Percentiles rank a stretch among this genome's conserved stretches.
Evolutionary conservation across 2,113 vertebrate genomes (phyloP).

Genomic region (Mesitornis unicolor): DNA sequence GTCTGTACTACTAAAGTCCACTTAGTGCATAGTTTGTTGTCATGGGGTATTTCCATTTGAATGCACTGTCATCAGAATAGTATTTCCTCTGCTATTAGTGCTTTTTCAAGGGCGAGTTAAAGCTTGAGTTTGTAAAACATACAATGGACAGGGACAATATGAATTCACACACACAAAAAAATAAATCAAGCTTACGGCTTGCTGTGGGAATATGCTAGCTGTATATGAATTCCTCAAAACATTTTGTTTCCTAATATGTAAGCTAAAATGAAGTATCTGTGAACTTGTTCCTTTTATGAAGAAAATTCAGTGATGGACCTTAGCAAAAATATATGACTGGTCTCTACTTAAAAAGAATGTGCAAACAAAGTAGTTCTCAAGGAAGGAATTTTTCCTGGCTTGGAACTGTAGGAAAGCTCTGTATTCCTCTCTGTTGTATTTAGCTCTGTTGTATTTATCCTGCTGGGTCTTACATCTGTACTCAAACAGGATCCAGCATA

Average conservation of each 20-base stretch:
- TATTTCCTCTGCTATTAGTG: neutral
- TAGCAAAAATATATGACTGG: neutral
- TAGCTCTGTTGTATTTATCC: neutral
- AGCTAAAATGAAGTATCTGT: neutral
- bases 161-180: neutral
- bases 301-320: neutral
- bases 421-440: neutral
- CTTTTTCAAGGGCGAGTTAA: neutral
- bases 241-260: neutral
- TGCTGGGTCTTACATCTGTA: neutral
- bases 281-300: neutral
- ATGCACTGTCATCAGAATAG: accelerated
- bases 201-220: neutral
- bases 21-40: neutral
- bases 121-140: neutral
- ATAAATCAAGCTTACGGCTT: neutral
- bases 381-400: neutral
- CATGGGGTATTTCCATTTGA: neutral
- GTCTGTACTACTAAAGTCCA: neutral
- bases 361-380: neutral
- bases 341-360: neutral
- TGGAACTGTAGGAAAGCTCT: neutral
- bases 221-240: neutral
- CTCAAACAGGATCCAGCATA: neutral
- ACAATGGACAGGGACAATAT: neutral